A percentile compares a stretch with the other conserved stretches of the same genome.
These are phyloP conservation scores for Oreortyx pictus DNA, from an alignment of 2,797 vertebrate genomes.

Conservation along the genomic window DNA sequence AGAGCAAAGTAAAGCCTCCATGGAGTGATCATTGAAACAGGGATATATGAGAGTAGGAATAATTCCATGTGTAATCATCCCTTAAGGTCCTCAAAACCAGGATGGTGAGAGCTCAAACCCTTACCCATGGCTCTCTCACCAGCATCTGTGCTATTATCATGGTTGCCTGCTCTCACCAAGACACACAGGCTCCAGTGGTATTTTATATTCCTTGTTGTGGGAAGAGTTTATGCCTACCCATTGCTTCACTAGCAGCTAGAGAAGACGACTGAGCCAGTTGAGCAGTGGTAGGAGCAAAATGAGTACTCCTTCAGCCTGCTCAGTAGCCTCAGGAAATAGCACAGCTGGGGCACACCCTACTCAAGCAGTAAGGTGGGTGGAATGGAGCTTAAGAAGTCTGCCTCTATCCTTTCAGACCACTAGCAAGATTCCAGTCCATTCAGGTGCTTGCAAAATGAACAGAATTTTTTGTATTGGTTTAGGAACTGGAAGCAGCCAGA, in stretches of 20 bases:
- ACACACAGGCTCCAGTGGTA: constrained; percentile 45
- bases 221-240: constrained; percentile 18
- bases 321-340: constrained; percentile 41
- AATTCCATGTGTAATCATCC: background rate
- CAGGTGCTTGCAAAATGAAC: background rate
- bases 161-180: constrained; percentile 46
- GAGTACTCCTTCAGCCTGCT: constrained; percentile 3
- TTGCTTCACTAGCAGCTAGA: constrained; percentile 34
- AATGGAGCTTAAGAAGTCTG: background rate
- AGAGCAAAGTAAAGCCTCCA: background rate
- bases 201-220: constrained; percentile 64
- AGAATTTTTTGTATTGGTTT: background rate
- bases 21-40: background rate
- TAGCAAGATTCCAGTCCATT: background rate
- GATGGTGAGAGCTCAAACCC: background rate
- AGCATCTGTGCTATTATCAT: background rate
- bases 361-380: background rate
- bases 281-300: constrained; percentile 1
- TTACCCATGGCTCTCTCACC: background rate
- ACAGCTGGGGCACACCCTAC: constrained; percentile 33
- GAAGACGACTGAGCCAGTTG: constrained; percentile 20
- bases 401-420: background rate
- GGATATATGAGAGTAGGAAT: background rate
- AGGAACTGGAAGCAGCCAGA: background rate
- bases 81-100: background rate